These are phyloP conservation scores for Perithous albicinctus DNA, from an alignment of 2,888 invertebrate genomes.

Conservation along the genomic window DNA sequence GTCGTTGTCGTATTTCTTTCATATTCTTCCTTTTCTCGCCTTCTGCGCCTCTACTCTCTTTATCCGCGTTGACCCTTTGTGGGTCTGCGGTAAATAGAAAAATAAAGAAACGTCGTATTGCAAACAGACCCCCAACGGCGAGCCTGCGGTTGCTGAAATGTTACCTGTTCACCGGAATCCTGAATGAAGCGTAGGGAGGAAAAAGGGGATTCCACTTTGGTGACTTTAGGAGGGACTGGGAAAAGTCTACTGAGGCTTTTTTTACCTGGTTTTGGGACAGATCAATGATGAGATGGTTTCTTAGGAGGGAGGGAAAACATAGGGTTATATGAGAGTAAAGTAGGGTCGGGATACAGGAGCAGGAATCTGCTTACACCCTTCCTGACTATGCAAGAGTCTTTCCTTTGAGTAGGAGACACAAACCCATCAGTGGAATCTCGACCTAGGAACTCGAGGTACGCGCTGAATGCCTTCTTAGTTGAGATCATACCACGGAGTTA, in stretches of 20 bases:
- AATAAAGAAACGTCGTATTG: not conserved
- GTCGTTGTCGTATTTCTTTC: too few species aligned
- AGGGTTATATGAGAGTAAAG: not conserved
- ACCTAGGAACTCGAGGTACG: not conserved
- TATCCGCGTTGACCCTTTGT: conserved; percentile 12
- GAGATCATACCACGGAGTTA: not conserved
- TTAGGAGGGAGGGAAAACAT: not conserved
- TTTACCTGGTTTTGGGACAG: not conserved
- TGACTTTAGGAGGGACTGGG: not conserved
- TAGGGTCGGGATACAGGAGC: not conserved
- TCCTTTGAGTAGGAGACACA: not conserved
- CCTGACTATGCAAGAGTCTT: not conserved
- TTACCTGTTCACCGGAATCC: not conserved
- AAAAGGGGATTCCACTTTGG: not conserved
- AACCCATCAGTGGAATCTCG: not conserved
- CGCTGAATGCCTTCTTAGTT: not conserved
- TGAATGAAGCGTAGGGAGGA: not conserved
- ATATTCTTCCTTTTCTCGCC: not conserved
- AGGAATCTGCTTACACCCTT: not conserved
- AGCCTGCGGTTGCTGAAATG: conserved; percentile 5
- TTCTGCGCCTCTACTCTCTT: not conserved
- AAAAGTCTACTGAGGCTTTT: not conserved
- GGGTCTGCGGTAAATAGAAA: not conserved
- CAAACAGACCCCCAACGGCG: conserved; percentile 1
- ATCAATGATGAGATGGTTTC: not conserved